Evolutionary conservation across 2,113 vertebrate genomes (phyloP).

Genomic region (Anarhynchus alexandrinus): DNA sequence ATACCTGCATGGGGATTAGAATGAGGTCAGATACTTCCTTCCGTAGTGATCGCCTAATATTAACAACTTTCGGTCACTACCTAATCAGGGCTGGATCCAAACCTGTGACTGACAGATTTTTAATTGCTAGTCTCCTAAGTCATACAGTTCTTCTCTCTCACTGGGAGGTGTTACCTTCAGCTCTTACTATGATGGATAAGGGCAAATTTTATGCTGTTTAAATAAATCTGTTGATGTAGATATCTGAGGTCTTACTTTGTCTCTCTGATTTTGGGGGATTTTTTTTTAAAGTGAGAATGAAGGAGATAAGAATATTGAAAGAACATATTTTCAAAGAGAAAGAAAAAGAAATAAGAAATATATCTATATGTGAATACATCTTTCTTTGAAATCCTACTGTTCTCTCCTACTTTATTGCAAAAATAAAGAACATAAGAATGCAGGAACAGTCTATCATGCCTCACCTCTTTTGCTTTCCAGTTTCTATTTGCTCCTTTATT

Average conservation of each 20-base stretch:
- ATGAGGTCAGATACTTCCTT: neutral
- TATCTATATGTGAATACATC: neutral
- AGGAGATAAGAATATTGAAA: neutral
- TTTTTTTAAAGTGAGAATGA: neutral
- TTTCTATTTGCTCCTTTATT: constrained; percentile 78
- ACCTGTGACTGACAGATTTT: constrained; percentile 58
- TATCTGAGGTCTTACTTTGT: neutral
- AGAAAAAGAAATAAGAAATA: neutral
- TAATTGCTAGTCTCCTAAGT: constrained; percentile 53
- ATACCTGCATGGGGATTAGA: constrained; percentile 10
- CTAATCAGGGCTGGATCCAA: constrained; percentile 27
- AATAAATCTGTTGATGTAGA: neutral
- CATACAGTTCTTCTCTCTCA: neutral
- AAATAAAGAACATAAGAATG: constrained; percentile 54
- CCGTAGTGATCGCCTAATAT: neutral
- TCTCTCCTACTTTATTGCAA: constrained; percentile 28
- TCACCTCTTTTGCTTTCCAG: constrained; percentile 73
- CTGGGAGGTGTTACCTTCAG: constrained; percentile 42
- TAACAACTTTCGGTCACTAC: constrained; percentile 17
- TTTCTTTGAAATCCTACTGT: constrained; percentile 16
- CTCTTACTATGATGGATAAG: constrained; percentile 9
- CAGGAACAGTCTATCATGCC: constrained; percentile 67
- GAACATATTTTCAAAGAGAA: neutral
- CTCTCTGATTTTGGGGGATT: neutral
- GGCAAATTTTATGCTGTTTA: neutral